Evolutionary conservation across 2,888 invertebrate species (phyloP).

Genomic region (Dyspetes luteomarginatus): DNA sequence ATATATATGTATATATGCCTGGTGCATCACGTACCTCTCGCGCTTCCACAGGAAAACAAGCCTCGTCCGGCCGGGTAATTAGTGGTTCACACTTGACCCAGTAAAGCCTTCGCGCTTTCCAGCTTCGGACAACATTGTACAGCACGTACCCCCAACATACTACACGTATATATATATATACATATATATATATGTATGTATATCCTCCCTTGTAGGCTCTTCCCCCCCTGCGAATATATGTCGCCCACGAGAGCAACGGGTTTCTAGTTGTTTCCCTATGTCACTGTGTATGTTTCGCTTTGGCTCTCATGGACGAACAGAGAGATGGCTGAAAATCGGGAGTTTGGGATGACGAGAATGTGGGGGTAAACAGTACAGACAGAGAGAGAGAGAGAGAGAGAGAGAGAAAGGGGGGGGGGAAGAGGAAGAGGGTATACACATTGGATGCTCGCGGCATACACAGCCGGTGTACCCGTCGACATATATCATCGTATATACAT

Average conservation of each 20-base stretch:
- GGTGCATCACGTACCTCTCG: neutral
- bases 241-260: constrained; percentile 12
- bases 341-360: constrained; percentile 21
- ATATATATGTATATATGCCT: too few species aligned
- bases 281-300: neutral
- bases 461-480: constrained; percentile 26
- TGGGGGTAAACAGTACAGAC: constrained; percentile 14
- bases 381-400: too few species aligned
- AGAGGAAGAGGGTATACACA: constrained; percentile 7
- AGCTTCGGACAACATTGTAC: constrained; percentile 44
- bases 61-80: constrained; percentile 71
- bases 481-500: constrained; percentile 15
- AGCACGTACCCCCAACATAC: constrained; percentile 13
- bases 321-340: constrained; percentile 25
- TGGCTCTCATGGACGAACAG: neutral
- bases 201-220: too few species aligned
- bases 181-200: constrained; percentile 2
- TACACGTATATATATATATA: constrained; percentile 4
- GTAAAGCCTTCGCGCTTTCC: constrained; percentile 63
- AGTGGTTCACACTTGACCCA: constrained; percentile 77
- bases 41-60: constrained; percentile 60
- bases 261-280: constrained; percentile 9
- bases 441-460: constrained; percentile 8
- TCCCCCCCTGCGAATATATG: constrained; percentile 14
- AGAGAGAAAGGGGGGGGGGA: too few species aligned